Evolutionary conservation across 2,888 invertebrate species (phyloP).

Genomic region (Sphaerophoria taeniata): DNA sequence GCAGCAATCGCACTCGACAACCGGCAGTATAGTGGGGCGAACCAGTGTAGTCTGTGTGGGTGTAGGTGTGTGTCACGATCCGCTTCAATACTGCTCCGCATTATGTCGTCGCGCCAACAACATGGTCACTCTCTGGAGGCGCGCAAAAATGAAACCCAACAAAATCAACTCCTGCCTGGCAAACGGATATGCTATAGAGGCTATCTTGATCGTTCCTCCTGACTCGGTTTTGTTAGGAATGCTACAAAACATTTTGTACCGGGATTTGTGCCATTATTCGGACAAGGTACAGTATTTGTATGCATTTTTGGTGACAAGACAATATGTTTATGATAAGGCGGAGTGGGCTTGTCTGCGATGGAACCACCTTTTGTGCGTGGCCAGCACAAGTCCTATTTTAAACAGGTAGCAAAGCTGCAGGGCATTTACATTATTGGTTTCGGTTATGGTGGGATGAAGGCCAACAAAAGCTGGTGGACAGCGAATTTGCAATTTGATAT

Average conservation of each 20-base stretch:
- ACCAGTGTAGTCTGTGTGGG: conserved; percentile 50
- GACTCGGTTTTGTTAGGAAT: conserved; percentile 47
- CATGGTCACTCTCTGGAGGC: conserved; percentile 61
- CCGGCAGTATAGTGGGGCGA: conserved; percentile 21
- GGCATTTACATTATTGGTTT: neutral
- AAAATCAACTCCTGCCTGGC: neutral
- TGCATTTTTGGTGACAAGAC: conserved; percentile 64
- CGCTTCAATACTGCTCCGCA: conserved; percentile 72
- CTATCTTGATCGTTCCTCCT: conserved; percentile 59
- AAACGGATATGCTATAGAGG: neutral
- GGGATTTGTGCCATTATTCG: conserved; percentile 58
- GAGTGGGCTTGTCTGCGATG: conserved; percentile 62
- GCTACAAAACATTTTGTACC: conserved; percentile 52
- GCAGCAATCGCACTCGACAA: neutral
- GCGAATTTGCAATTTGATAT: conserved; percentile 48
- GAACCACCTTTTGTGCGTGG: conserved; percentile 53
- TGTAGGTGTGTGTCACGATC: conserved; percentile 59
- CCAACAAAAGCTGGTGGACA: conserved; percentile 26
- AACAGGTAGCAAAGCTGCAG: conserved; percentile 48
- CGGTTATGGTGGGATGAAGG: conserved; percentile 47
- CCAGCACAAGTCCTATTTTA: conserved; percentile 7
- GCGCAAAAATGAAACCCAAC: conserved; percentile 54
- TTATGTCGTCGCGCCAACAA: conserved; percentile 69
- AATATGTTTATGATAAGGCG: conserved; percentile 68
- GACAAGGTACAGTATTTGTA: conserved; percentile 19